A percentile compares a stretch with the other conserved stretches of the same genome.
Conservation (phyloP, 2,888 invertebrate genomes). For the Ichneumoninae sp. region DNA sequence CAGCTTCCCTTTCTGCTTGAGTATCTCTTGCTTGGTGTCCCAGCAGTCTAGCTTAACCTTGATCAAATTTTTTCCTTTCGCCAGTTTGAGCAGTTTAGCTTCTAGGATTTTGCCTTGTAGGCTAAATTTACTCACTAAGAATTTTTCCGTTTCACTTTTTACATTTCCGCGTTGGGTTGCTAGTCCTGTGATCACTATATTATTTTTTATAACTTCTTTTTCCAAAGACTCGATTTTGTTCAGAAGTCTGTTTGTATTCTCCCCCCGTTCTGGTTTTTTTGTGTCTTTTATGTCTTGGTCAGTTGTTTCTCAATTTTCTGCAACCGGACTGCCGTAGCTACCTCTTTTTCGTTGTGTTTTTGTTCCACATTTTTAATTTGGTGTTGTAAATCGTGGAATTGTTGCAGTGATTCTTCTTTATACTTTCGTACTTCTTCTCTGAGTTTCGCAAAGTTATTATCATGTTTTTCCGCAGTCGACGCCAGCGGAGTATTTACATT, state of each 20-base stretch:
- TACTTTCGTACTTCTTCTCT: too few species aligned
- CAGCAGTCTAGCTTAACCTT: background rate
- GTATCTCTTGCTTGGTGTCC: background rate
- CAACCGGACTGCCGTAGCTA: too few species aligned
- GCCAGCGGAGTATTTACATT: too few species aligned
- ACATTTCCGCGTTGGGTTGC: background rate
- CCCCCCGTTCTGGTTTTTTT: too few species aligned
- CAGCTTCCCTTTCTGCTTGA: constrained; percentile 16
- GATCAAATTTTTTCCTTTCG: background rate
- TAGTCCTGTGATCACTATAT: background rate
- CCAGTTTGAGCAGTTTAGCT: background rate
- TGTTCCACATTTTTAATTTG: too few species aligned
- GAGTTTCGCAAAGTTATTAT: too few species aligned
- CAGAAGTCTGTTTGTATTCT: background rate
- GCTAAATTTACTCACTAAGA: background rate
- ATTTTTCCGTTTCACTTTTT: background rate
- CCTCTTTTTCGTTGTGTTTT: too few species aligned
- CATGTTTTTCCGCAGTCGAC: too few species aligned
- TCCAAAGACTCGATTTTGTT: background rate
- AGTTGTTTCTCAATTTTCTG: too few species aligned
- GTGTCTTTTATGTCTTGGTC: too few species aligned
- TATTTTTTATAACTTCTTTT: background rate
- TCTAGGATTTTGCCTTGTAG: background rate
- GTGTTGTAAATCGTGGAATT: too few species aligned
- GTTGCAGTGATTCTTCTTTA: too few species aligned